Base-by-base conservation (phyloP, 2,888 invertebrate species). In the Silvanus unidentatus region DNA sequence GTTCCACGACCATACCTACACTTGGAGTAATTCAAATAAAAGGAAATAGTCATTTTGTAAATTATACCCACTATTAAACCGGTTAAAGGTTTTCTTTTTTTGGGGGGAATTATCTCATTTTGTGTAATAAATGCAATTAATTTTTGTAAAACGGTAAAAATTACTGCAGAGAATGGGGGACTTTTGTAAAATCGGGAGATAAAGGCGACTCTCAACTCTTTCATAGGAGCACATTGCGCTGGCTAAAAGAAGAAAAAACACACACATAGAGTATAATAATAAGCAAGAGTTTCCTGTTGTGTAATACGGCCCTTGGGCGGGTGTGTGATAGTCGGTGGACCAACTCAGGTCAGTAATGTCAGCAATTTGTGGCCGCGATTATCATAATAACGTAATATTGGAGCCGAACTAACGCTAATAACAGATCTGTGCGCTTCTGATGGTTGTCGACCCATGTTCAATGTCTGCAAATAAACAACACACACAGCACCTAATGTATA, bases 381-480 rank as follows among this genome's bases (percentile, higher is more conserved):
- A 63, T 62, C 57, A 58, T 63, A 63, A 63, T 63, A 62, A 63
- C 61, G 60, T 60, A 63, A 63, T 63, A 59, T 62, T 56, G 54
- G 49, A 48, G 57, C 51, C 32, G 32, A 32, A 32, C 32, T 32
- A 32, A 32, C 32, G 32, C 32, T 32, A 32, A 32, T 32, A 32
- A 32, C 32, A 32, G 32, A 32, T 32, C 32, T 32, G 32, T 3
- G n/a, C 11, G 32, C 32, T 32, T 32, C 32, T 32, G 32, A 32
- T 32, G 32, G 32, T 32, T 32, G 32, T 32, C 32, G 32, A 32
- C 32, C 32, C n/a, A 32, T 32, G 22, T 8, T 22, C 22, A 22
- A 22, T 22, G 22, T 22, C 22, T 22, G 22, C 22, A 22, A 22
- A 22, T 22, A 22, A 22, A 22, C 22, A 22, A 22, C 22, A 22